Conservation (phyloP, 2,113 vertebrate species). For the Xenopus tropicalis region UCB_Xtro_10.0 CM004444.2:660001-660500, state of each 20-base stretch:
- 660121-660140: conserved; percentile 87
- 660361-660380: conserved; percentile 90
- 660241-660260: no score
- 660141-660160: conserved; percentile 94
- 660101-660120: conserved; percentile 86
- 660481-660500: background rate
- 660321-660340: conserved; percentile 87
- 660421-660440: conserved; percentile 75
- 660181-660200: no score
- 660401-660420: conserved; percentile 67
- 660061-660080: conserved; percentile 68
- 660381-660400: conserved; percentile 86
- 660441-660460: conserved; percentile 62
- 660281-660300: background rate
- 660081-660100: conserved; percentile 82
- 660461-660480: background rate
- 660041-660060: conserved; percentile 45
- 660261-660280: no score
- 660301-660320: conserved; percentile 69
- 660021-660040: conserved; percentile 75
- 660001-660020: conserved; percentile 64
- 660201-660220: no score
- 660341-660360: conserved; percentile 79
- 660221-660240: no score
- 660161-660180: conserved; percentile 47